These are phyloP conservation scores for Clistopyga incitator DNA, from an alignment of 2,888 invertebrate species.

Conservation along the genomic window DNA sequence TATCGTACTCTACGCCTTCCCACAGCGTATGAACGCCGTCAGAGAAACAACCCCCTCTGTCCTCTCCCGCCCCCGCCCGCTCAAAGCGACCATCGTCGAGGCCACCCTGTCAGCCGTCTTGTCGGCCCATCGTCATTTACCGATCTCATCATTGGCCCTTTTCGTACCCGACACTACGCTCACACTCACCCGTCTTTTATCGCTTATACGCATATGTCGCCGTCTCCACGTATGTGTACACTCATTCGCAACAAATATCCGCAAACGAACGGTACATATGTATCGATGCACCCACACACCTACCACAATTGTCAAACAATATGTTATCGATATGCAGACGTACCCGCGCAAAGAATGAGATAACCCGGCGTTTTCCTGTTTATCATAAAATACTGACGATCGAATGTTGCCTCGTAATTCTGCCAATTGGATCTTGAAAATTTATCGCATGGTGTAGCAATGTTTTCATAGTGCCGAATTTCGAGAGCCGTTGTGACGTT, in stretches of 20 bases:
- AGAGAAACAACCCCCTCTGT: constrained; percentile 59
- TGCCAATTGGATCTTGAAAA: background rate
- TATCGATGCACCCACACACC: background rate
- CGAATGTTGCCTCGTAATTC: background rate
- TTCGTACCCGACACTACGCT: background rate
- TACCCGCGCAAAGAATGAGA: background rate
- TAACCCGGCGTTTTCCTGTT: background rate
- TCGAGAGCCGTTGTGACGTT: background rate
- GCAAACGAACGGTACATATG: background rate
- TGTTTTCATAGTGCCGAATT: background rate
- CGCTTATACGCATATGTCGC: background rate
- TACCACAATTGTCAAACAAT: background rate
- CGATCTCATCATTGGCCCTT: constrained; percentile 76
- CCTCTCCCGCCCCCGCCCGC: constrained; percentile 47
- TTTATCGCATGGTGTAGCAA: background rate
- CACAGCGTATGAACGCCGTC: constrained; percentile 66
- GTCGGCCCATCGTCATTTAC: constrained; percentile 71
- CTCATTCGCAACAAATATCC: background rate
- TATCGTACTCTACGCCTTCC: constrained; percentile 41
- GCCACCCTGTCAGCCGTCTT: background rate
- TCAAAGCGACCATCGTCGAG: constrained; percentile 24
- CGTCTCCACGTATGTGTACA: background rate
- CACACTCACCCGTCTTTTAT: background rate
- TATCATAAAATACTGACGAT: background rate
- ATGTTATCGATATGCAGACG: background rate